These are phyloP conservation scores for Centropristis striata DNA, from an alignment of 2,113 vertebrate genomes.

Conservation along the genomic window DNA sequence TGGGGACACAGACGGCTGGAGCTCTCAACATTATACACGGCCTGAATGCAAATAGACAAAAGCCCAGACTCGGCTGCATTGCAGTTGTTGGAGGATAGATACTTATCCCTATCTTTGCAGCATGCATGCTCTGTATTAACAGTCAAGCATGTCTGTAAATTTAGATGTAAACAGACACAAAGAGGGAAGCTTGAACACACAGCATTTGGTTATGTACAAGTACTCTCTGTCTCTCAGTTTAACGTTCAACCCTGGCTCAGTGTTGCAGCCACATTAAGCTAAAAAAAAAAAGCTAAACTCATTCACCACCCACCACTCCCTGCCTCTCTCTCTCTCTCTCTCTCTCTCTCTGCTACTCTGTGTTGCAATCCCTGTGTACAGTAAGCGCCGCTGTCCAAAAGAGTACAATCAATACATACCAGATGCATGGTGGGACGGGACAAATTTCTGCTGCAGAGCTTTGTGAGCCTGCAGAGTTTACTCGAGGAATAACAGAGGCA, in stretches of 20 bases:
- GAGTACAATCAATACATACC: constrained; percentile 72
- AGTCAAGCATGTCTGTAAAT: not conserved
- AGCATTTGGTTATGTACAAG: not conserved
- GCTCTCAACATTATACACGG: constrained; percentile 7
- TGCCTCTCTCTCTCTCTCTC: constrained; percentile 9
- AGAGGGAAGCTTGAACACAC: not conserved
- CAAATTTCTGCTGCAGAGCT: constrained; percentile 67
- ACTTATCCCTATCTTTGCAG: not conserved
- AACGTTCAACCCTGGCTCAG: constrained; percentile 4
- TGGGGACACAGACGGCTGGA: constrained; percentile 24
- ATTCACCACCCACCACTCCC: constrained; percentile 68
- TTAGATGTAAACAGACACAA: not conserved
- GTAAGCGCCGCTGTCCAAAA: constrained; percentile 55
- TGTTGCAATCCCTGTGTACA: constrained; percentile 50
- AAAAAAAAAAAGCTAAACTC: constrained; percentile 44
- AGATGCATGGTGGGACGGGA: constrained; percentile 66
- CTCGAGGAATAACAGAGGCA: constrained; percentile 10
- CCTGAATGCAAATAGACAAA: constrained; percentile 51
- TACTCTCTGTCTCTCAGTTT: constrained; percentile 12
- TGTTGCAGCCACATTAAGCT: constrained; percentile 48
- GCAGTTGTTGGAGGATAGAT: constrained; percentile 42
- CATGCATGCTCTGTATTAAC: not conserved
- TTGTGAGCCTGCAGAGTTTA: constrained; percentile 28
- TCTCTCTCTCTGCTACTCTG: constrained; percentile 37
- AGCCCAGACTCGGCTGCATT: constrained; percentile 56